These are phyloP conservation scores for Bombylius major DNA, from an alignment of 2,888 invertebrate genomes.

Conservation along the genomic window DNA sequence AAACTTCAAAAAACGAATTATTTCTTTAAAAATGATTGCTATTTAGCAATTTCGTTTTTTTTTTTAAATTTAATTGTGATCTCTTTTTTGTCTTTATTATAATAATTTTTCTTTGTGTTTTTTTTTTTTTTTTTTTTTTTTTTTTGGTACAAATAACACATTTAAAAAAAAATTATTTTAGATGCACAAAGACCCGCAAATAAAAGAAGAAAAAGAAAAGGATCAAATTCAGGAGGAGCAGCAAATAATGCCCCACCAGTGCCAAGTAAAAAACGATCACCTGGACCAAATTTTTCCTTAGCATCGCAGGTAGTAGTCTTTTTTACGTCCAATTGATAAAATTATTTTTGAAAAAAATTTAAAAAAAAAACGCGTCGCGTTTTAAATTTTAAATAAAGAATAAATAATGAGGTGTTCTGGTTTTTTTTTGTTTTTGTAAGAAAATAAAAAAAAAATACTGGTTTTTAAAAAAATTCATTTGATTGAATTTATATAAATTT, in stretches of 20 bases:
- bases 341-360: not conserved
- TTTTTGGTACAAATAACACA: too few species aligned
- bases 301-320: slow-evolving; percentile 66
- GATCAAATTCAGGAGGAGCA: slow-evolving; percentile 72
- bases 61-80: too few species aligned
- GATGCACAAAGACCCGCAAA: slow-evolving; percentile 91
- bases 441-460: too few species aligned
- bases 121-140: not conserved
- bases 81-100: not conserved
- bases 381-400: too few species aligned
- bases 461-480: too few species aligned
- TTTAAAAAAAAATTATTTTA: slow-evolving; percentile 31
- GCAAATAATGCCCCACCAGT: slow-evolving; percentile 64
- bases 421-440: too few species aligned
- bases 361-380: too few species aligned
- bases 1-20: too few species aligned
- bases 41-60: too few species aligned
- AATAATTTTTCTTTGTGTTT: not conserved
- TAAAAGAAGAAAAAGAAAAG: slow-evolving; percentile 93
- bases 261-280: slow-evolving; percentile 89
- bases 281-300: slow-evolving; percentile 91
- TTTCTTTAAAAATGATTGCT: too few species aligned
- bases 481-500: too few species aligned
- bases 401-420: too few species aligned
- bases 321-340: slow-evolving; percentile 11